Evolutionary conservation across 2,888 invertebrate species (phyloP), one percentile per base, ranked within the genome.

Genomic region (Neoascia interrupta): DNA sequence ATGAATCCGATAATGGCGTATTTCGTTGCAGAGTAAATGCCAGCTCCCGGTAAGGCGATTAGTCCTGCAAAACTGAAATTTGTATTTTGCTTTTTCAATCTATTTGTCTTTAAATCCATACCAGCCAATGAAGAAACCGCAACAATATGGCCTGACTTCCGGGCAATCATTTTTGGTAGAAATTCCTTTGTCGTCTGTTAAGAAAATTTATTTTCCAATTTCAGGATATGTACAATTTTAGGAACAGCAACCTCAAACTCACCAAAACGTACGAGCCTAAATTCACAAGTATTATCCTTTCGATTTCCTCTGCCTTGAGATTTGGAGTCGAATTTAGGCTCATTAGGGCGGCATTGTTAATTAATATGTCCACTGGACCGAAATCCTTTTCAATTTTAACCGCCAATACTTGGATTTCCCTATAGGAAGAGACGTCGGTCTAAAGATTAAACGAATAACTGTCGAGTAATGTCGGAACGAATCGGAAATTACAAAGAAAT

Each of bases 331-430:
- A 85, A 21, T 88, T 85, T 82, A 87, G 85, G 56, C 88, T 88
- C 83, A 90, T 88, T 10, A 87, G 81, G 1, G 90, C 90, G 0
- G 90, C 90, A 83, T 90, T 90, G 81, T 90, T 90, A 1, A 90
- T 85, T 54, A 90, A 79, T 56, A 90, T 88, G 54, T 90, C 90
- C 10, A 90, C 89, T 0, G 87, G 86, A 1, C 89, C 89, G 80
- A 89, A 66, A 54, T 89, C 87, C 49, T 85, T 85, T 72, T 86
- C 87, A 28, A 89, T 85, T 68, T 86, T 85, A 31, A 84, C 82
- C 11, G 86, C 86, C 83, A 89, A 83, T 34, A 86, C 47, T 70
- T 86, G 84, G 23, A 89, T 75, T 80, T 87, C 86, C 10, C 86
- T 85, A 8, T 85, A 86, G 61, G 87, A 87, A 23, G 88, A 86